phyloP scores from a whole-genome alignment of 1,140 invertebrate species.

The Calephelis virginiensis region DNA sequence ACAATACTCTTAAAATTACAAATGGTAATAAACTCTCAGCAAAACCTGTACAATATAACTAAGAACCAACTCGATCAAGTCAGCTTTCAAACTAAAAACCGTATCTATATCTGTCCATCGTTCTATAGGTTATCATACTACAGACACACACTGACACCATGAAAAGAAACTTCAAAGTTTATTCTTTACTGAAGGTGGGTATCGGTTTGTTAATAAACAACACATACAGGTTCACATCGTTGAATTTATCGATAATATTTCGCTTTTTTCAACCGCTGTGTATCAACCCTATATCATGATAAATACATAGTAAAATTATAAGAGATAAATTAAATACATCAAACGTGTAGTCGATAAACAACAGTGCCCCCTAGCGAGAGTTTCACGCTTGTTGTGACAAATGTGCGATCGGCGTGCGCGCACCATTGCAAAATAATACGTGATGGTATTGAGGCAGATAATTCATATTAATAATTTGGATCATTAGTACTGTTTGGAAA shows the following conservation, averaged over 20 bases:
- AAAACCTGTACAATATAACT: too few relatives aligned
- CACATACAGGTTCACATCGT: too few relatives aligned
- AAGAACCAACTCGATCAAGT: too few relatives aligned
- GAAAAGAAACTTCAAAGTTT: too few relatives aligned
- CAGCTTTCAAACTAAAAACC: too few relatives aligned
- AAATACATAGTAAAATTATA: slow-evolving; percentile 35
- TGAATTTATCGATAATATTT: slow-evolving; percentile 19
- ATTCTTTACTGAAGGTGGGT: too few relatives aligned
- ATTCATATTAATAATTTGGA: not conserved
- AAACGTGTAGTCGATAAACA: slow-evolving; percentile 56
- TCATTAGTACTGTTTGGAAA: slow-evolving; percentile 5
- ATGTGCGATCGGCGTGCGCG: slow-evolving; percentile 39
- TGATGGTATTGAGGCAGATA: slow-evolving; percentile 37
- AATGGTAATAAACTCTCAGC: too few relatives aligned
- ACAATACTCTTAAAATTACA: too few relatives aligned
- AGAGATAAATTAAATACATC: slow-evolving; percentile 62
- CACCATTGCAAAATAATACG: slow-evolving; percentile 35
- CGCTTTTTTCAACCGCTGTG: not conserved
- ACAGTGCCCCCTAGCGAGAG: slow-evolving; percentile 48
- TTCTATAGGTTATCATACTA: too few relatives aligned
- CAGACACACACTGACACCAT: too few relatives aligned
- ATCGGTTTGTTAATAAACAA: too few relatives aligned
- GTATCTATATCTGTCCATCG: too few relatives aligned
- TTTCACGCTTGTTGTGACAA: slow-evolving; percentile 42
- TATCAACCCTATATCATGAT: slow-evolving; percentile 19